These are phyloP conservation scores for Enteromius fasciolatus DNA, from an alignment of 2,797 vertebrate species.

Conservation along the genomic window DNA sequence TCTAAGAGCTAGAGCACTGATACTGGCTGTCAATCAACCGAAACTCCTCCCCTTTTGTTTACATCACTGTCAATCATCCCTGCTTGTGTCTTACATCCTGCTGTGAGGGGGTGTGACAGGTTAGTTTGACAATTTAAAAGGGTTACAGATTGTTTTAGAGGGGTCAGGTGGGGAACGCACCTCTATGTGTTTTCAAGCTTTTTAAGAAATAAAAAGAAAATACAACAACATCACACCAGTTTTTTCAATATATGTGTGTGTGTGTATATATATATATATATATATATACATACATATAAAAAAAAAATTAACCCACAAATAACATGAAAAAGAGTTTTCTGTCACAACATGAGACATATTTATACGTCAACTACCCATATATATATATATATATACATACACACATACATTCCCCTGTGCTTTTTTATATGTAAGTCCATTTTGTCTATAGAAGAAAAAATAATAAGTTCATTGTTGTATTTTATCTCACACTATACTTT, in stretches of 20 bases:
- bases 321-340: too few relatives aligned
- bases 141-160: conserved; percentile 3
- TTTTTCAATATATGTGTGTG: too few relatives aligned
- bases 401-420: not conserved
- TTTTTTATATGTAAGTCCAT: not conserved
- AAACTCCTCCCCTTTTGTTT: conserved; percentile 25
- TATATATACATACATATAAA: too few relatives aligned
- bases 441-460: not conserved
- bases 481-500: not conserved
- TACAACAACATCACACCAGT: not conserved
- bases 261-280: too few relatives aligned
- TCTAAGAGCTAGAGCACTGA: conserved; percentile 18
- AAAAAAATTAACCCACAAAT: too few relatives aligned
- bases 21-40: conserved; percentile 40
- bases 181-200: not conserved
- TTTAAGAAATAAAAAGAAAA: not conserved
- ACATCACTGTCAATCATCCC: conserved; percentile 28
- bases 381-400: too few relatives aligned
- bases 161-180: not conserved
- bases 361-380: too few relatives aligned
- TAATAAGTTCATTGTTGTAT: too few relatives aligned
- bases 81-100: conserved; percentile 23
- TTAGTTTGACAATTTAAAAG: conserved; percentile 33
- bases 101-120: conserved; percentile 20
- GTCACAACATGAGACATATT: too few relatives aligned